Evolutionary conservation across 2,888 invertebrate species (phyloP).

Genomic region (Balanococcus diminutus): DNA sequence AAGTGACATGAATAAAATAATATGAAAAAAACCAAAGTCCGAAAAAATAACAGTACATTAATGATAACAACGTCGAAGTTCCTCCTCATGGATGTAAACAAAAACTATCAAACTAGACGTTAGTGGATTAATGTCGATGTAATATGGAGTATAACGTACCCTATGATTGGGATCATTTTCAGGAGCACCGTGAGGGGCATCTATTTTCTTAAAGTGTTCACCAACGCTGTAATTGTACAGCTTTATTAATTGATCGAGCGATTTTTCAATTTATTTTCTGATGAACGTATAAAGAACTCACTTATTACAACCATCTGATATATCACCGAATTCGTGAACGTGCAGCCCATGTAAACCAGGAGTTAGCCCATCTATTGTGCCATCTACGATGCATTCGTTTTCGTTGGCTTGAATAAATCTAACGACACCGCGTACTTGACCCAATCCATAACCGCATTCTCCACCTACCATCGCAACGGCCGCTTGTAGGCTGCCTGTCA

Average conservation of each 20-base stretch:
- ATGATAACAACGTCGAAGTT: too few species aligned
- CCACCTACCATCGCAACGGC: slow-evolving; percentile 75
- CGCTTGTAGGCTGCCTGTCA: slow-evolving; percentile 61
- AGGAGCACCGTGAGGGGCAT: slow-evolving; percentile 65
- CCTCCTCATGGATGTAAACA: too few species aligned
- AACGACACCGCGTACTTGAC: slow-evolving; percentile 67
- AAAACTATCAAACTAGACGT: too few species aligned
- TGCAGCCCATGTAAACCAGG: slow-evolving; percentile 69
- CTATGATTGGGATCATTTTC: slow-evolving; percentile 62
- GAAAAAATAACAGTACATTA: too few species aligned
- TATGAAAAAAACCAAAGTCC: too few species aligned
- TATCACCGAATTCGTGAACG: slow-evolving; percentile 77
- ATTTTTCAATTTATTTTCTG: too few species aligned
- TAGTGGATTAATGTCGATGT: too few species aligned
- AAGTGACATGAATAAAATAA: too few species aligned
- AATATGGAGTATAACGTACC: slow-evolving; percentile 59
- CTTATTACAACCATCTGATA: slow-evolving; percentile 70
- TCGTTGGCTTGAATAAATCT: slow-evolving; percentile 72
- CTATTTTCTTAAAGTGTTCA: slow-evolving; percentile 67
- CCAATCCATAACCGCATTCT: slow-evolving; percentile 63
- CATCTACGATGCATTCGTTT: slow-evolving; percentile 75
- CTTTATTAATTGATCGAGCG: neutral
- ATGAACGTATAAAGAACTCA: slow-evolving; percentile 58
- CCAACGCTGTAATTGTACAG: slow-evolving; percentile 65
- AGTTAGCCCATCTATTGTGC: slow-evolving; percentile 76